Conservation (phyloP, 1,140 invertebrate genomes). For the Ganaspis sp. region DNA sequence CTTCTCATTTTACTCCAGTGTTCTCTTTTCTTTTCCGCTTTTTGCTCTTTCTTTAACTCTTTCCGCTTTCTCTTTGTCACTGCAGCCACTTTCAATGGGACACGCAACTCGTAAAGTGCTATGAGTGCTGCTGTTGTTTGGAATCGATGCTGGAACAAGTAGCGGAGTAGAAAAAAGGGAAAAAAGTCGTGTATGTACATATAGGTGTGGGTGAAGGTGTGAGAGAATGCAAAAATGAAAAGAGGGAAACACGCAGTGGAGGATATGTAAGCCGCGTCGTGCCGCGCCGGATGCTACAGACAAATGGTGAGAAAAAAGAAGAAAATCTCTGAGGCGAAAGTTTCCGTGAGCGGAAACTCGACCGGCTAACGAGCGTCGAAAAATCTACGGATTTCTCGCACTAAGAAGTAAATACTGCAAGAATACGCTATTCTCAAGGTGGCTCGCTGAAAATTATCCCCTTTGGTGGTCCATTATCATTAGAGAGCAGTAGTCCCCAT, state of each 20-base stretch:
- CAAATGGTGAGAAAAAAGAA: slow-evolving; percentile 40
- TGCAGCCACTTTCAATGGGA: slow-evolving; percentile 39
- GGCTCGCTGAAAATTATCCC: neutral
- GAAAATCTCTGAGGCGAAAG: slow-evolving; percentile 14
- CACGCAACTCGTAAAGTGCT: slow-evolving; percentile 42
- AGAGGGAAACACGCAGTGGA: slow-evolving; percentile 34
- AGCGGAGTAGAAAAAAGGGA: neutral
- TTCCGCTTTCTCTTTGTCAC: slow-evolving; percentile 41
- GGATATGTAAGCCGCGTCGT: slow-evolving; percentile 35
- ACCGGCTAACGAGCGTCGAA: slow-evolving; percentile 24
- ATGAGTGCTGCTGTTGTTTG: slow-evolving; percentile 45
- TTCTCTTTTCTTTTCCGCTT: slow-evolving; percentile 5
- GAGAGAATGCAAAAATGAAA: slow-evolving; percentile 34
- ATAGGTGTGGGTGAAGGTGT: neutral
- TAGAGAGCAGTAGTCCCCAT: neutral
- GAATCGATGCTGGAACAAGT: slow-evolving; percentile 43
- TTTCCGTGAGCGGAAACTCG: slow-evolving; percentile 23
- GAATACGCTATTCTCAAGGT: neutral
- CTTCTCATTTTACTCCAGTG: neutral
- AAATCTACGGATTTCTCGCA: slow-evolving; percentile 1
- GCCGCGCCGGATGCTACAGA: slow-evolving; percentile 48
- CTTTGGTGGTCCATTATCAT: slow-evolving; percentile 2
- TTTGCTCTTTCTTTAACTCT: slow-evolving; percentile 21
- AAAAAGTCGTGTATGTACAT: neutral
- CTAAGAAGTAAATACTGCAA: slow-evolving; percentile 1